Base-by-base conservation (phyloP, 2,888 invertebrate genomes). In the Platypus cylindrus region DNA sequence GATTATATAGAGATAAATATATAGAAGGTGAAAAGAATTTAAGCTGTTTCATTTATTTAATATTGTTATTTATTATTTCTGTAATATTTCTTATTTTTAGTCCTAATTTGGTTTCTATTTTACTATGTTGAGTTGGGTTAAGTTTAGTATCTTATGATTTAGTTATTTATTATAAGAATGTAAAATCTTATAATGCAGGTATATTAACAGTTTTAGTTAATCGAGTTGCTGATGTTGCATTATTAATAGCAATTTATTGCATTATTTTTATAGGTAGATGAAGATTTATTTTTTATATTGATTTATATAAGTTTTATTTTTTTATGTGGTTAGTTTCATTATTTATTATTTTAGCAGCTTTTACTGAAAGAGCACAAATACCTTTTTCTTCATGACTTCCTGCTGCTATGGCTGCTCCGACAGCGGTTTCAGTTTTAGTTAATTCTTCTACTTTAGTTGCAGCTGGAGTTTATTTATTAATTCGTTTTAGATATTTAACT, bases 71-170 rank as follows among this genome's bases (percentile, higher is more conserved):
- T 73, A 68, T 78, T 37, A 51, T 70, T 45, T 77, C 75, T 3
- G 78, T 78, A 64, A 64, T n/a, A n/a, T n/a, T n/a, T n/a, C n/a
- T n/a, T n/a, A n/a, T n/a, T n/a, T n/a, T n/a, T n/a, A n/a, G n/a
- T n/a, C n/a, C n/a, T n/a, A n/a, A n/a, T n/a, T n/a, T n/a, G n/a
- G n/a, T n/a, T n/a, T n/a, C n/a, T n/a, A 72, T 79, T 68, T 67
- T 79, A 58, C 65, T 80, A 55, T 77, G 78, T 0, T 80, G 78
- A 44, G 78, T 80, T 71, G 78, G 79, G 0, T 66, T 81, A 58
- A 79, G 79, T 0, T 64, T 81, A 55, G 62, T 71, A 51, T 81
- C 78, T 53, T 81, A 77, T 70, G 72, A 73, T 67, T 72, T 80
- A 60, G 74, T 78, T 1, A 71, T 76, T 69, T 78, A 70, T 65